These are phyloP conservation scores for Drosophila multiciliata DNA, from an alignment of 2,888 invertebrate species.

Conservation along the genomic window DNA sequence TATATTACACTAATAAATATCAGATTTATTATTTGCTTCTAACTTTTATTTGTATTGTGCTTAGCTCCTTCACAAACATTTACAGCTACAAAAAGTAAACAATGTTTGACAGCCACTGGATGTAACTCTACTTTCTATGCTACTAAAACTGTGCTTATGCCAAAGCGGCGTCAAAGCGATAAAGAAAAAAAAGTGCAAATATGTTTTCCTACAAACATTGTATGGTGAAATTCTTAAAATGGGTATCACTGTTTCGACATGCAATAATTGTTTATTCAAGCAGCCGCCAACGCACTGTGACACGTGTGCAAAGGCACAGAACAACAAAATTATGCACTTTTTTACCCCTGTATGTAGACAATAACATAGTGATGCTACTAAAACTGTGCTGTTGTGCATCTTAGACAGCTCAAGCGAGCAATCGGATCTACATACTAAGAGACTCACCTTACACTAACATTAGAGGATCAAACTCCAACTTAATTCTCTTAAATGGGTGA, in stretches of 20 bases:
- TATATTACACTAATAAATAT: neutral
- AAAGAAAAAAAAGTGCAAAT: too few relatives aligned
- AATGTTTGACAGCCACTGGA: conserved; percentile 1
- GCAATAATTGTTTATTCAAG: too few relatives aligned
- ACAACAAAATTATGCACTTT: too few relatives aligned
- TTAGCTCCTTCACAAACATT: neutral
- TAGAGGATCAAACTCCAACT: neutral
- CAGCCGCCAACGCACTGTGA: too few relatives aligned
- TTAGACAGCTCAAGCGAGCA: neutral
- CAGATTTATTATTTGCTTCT: neutral
- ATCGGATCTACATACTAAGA: neutral
- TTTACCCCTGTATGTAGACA: too few relatives aligned
- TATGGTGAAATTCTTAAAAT: too few relatives aligned
- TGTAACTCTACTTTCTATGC: neutral
- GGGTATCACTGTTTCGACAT: too few relatives aligned
- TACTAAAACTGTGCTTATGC: neutral
- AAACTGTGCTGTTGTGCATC: neutral
- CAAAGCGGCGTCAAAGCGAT: too few relatives aligned
- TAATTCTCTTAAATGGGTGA: neutral
- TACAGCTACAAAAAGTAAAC: neutral
- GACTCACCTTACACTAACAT: conserved; percentile 13
- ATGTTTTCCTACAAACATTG: too few relatives aligned
- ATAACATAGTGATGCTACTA: neutral
- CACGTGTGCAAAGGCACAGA: too few relatives aligned
- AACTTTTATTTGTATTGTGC: neutral